Percentiles rank a stretch among this genome's conserved stretches.
Evolutionary conservation across 2,113 vertebrate species (phyloP).

Genomic region (Podarcis muralis): DNA sequence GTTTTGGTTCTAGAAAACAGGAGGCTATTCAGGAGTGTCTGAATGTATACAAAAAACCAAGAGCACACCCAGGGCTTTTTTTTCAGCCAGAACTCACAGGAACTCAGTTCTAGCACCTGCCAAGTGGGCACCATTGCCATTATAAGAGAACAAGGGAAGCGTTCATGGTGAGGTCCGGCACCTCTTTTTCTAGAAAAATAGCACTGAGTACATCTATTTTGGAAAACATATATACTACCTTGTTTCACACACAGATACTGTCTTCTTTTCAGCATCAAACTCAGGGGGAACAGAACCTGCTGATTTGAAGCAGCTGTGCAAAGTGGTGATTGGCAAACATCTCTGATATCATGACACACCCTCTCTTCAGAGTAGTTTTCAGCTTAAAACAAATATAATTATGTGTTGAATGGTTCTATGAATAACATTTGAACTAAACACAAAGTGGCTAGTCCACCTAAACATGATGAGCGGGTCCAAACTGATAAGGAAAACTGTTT

Average conservation of each 20-base stretch:
- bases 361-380: not conserved
- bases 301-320: not conserved
- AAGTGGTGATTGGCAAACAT: not conserved
- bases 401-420: not conserved
- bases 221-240: no score
- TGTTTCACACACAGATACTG: not conserved
- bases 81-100: no score
- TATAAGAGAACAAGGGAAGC: no score
- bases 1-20: not conserved
- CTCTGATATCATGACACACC: not conserved
- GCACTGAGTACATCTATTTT: not conserved
- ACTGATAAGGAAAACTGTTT: not conserved
- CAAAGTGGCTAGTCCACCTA: not conserved
- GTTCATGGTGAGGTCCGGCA: no score
- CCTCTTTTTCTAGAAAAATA: no score
- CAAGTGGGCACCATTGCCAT: no score
- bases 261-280: not conserved
- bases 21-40: not conserved
- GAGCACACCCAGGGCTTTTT: no score
- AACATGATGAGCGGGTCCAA: not conserved
- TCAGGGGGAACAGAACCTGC: not conserved
- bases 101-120: no score
- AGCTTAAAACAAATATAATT: not conserved
- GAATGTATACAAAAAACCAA: not conserved
- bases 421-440: not conserved